These are phyloP conservation scores for Cephus spinipes DNA, from an alignment of 2,888 invertebrate genomes.

Conservation along the genomic window DNA sequence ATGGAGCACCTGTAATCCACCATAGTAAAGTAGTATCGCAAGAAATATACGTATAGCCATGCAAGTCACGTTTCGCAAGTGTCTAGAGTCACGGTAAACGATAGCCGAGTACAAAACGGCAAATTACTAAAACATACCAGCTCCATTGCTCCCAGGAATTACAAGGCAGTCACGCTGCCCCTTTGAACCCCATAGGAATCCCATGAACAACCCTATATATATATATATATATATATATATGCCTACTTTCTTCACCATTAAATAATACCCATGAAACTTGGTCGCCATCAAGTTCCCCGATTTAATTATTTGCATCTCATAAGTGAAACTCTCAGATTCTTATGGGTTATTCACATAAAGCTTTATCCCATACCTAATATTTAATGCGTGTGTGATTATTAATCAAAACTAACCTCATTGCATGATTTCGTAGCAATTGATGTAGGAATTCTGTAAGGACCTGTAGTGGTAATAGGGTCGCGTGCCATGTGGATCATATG, in stretches of 20 bases:
- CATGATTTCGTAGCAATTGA: background rate
- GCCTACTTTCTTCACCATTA: background rate
- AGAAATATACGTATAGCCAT: background rate
- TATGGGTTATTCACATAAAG: background rate
- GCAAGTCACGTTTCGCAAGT: background rate
- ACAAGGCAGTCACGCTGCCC: background rate
- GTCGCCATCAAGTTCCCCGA: background rate
- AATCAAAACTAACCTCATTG: background rate
- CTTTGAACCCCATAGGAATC: background rate
- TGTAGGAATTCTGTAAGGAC: background rate
- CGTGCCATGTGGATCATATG: background rate
- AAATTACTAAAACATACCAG: background rate
- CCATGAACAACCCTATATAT: background rate
- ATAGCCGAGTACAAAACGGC: background rate
- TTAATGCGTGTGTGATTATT: background rate
- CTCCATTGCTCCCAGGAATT: background rate
- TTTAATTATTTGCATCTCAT: background rate
- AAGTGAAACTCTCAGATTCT: background rate
- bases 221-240: too few species aligned
- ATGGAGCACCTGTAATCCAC: background rate
- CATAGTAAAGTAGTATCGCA: background rate
- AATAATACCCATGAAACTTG: background rate
- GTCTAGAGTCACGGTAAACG: background rate
- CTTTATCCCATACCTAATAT: background rate
- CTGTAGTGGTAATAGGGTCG: background rate